Evolutionary conservation across 1,140 invertebrate species (phyloP).

Genomic region (Monochamus saltuarius): DNA sequence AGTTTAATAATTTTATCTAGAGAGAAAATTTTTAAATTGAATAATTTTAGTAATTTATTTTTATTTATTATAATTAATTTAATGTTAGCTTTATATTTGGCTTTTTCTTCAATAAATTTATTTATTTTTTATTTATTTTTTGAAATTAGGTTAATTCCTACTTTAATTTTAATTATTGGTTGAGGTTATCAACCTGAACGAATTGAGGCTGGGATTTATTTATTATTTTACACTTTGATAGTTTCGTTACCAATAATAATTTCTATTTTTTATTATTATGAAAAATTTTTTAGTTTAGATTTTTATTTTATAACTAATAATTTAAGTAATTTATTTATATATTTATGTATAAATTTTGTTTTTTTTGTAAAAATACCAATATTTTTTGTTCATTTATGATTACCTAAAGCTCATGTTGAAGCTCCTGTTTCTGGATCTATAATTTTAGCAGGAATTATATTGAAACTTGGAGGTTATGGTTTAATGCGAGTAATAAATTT

Average conservation of each 20-base stretch:
- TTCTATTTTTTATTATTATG: slow-evolving; percentile 56
- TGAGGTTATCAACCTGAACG: slow-evolving; percentile 65
- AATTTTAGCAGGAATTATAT: slow-evolving; percentile 68
- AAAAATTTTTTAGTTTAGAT: slow-evolving; percentile 50
- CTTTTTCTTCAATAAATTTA: slow-evolving; percentile 59
- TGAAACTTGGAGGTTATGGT: slow-evolving; percentile 69
- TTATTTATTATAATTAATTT: slow-evolving; percentile 57
- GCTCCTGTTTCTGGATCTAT: slow-evolving; percentile 69
- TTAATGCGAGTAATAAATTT: slow-evolving; percentile 58
- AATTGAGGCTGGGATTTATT: slow-evolving; percentile 60
- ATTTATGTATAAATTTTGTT: slow-evolving; percentile 57
- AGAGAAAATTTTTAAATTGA: slow-evolving; percentile 52
- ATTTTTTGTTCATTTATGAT: slow-evolving; percentile 68
- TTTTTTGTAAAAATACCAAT: slow-evolving; percentile 73
- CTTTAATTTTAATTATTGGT: slow-evolving; percentile 64
- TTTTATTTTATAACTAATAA: slow-evolving; percentile 54
- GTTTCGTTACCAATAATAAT: slow-evolving; percentile 63
- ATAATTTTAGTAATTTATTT: slow-evolving; percentile 56
- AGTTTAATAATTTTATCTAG: slow-evolving; percentile 57
- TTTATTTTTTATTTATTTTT: slow-evolving; percentile 70
- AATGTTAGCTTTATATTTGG: slow-evolving; percentile 59
- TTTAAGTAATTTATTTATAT: slow-evolving; percentile 55
- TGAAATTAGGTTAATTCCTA: slow-evolving; percentile 64
- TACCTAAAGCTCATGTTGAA: slow-evolving; percentile 74
- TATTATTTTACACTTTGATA: slow-evolving; percentile 65